These are phyloP conservation scores for Corythornis leucogaster DNA, from an alignment of 2,797 vertebrate genomes.

Conservation along the genomic window DNA sequence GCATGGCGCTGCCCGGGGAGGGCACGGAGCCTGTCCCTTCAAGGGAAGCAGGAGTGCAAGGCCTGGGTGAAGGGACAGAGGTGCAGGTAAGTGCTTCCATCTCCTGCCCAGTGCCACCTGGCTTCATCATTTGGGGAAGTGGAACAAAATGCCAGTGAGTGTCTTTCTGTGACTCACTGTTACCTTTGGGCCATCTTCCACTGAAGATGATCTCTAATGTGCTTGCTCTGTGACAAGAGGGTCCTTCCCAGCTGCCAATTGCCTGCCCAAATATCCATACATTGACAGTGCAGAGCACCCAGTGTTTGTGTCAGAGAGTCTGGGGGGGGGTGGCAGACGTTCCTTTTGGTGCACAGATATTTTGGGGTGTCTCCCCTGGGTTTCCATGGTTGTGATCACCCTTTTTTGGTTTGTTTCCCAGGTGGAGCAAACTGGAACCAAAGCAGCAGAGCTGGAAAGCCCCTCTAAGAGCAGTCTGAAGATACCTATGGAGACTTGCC, in stretches of 20 bases:
- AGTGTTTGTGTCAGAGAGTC: neutral
- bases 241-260: neutral
- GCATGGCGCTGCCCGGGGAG: neutral
- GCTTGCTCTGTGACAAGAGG: neutral
- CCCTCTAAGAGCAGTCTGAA: neutral
- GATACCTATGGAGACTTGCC: neutral
- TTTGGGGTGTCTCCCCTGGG: neutral
- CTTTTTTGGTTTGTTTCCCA: neutral
- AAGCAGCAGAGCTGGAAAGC: neutral
- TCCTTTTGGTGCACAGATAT: neutral
- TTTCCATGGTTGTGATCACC: neutral
- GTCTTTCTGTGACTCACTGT: neutral
- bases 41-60: neutral
- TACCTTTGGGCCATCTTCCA: neutral
- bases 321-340: neutral
- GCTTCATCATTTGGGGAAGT: neutral
- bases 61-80: neutral
- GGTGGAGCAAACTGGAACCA: neutral
- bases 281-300: rapidly evolving
- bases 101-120: neutral
- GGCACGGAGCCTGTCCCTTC: rapidly evolving
- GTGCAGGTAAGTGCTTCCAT: neutral
- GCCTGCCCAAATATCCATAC: neutral
- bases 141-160: neutral
- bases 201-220: neutral